A percentile compares a stretch with the other conserved stretches of the same genome.
Evolutionary conservation across 1,140 invertebrate genomes (phyloP).

Genomic region (Matsumurasca onukii): DNA sequence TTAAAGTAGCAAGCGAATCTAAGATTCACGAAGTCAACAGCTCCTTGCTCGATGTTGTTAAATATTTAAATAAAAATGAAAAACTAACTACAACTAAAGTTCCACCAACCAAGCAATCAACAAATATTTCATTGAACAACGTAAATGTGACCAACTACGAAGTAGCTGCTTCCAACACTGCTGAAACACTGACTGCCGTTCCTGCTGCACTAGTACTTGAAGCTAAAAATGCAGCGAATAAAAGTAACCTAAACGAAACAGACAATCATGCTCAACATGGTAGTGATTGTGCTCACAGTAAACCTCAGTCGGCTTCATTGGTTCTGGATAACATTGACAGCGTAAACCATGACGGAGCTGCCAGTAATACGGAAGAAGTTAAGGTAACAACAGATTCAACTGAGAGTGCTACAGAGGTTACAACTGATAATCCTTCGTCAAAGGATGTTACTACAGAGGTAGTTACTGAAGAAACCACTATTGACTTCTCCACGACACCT

Average conservation of each 20-base stretch:
- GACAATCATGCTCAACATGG: background rate
- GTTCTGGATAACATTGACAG: conserved; percentile 7
- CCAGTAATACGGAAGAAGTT: conserved; percentile 18
- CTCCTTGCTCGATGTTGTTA: background rate
- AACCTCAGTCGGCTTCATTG: background rate
- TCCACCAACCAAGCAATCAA: background rate
- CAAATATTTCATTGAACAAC: background rate
- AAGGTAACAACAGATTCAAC: background rate
- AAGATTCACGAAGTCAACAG: conserved; percentile 20
- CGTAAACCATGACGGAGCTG: background rate
- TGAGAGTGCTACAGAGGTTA: background rate
- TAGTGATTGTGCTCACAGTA: background rate
- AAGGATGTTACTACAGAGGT: conserved; percentile 2
- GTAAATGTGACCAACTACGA: background rate
- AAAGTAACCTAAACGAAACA: background rate
- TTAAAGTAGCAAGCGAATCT: conserved; percentile 12
- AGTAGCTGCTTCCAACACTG: conserved; percentile 4
- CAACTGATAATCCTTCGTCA: background rate
- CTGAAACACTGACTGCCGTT: background rate
- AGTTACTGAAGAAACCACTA: background rate
- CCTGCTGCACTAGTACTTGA: background rate
- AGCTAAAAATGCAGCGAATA: background rate
- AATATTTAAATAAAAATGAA: conserved; percentile 1
- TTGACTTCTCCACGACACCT: conserved; percentile 33
- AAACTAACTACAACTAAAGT: background rate